Evolutionary conservation across 2,797 vertebrate species (phyloP), one percentile per base, ranked within the genome.

Genomic region (Xenops minutus): DNA sequence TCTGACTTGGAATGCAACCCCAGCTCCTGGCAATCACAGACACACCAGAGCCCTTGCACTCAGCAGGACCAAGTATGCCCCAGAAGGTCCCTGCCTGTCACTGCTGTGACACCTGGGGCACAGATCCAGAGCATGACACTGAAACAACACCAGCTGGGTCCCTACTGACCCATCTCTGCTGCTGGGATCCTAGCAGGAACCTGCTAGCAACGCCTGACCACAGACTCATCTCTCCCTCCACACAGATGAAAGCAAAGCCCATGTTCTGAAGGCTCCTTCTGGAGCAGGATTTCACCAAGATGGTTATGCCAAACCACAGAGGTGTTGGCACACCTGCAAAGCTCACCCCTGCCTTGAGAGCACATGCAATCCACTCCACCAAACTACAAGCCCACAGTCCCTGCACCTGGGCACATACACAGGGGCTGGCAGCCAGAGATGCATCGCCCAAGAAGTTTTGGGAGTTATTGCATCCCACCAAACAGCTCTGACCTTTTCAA

Each of bases 401-500:
- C 39, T 17, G 18, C 22, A 4, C 37, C 22, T 3, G 1, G 14
- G 27, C 34, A 71, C 11, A 2, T 17, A 22, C 19, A 6, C 26
- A 8, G 39, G 48, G 43, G 13, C 78, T 32, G 24, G 56, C 55
- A 88, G 32, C 0, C 3, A 48, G 48, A 12, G 16, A 18, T 6
- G 10, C 44, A 29, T 34, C 0, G 1, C 56, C 66, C 9, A 0
- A 62, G 15, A 91, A 73, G 30, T 36, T 75, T 12, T 17, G 6
- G 19, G 68, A 95, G 54, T 77, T 73, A 48, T 7, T 46, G 61
- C 30, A 15, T 62, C 78, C 85, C 73, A 54, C 39, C 7, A 8
- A 84, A 64, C 51, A 29, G 85, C 58, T 83, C 77, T 97, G 93
- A 97, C 85, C 92, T 96, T 97, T 96, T 94, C 89, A 90, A 29